Percentiles rank a stretch among this genome's conserved stretches.
Evolutionary conservation across 2,797 vertebrate species (phyloP).

Genomic region (Choloepus didactylus): DNA sequence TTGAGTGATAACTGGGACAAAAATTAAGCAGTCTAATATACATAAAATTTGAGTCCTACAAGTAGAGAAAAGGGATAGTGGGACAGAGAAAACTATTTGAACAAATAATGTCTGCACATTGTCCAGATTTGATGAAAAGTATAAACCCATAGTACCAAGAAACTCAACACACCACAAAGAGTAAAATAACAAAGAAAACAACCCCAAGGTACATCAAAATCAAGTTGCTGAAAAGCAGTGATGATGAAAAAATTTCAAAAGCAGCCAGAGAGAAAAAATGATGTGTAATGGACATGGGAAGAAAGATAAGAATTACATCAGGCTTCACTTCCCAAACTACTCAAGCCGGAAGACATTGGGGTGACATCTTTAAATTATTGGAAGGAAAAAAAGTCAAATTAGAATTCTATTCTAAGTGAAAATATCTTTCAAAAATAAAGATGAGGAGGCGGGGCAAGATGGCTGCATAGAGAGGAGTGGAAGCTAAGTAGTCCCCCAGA

Average conservation of each 20-base stretch:
- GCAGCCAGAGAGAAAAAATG: neutral
- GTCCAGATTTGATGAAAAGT: neutral
- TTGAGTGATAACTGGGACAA: neutral
- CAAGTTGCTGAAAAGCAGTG: neutral
- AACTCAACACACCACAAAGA: neutral
- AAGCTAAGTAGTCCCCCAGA: no score
- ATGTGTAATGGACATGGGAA: neutral
- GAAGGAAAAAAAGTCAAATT: neutral
- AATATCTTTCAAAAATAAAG: neutral
- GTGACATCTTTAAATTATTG: neutral
- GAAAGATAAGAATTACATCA: neutral
- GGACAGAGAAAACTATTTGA: no score
- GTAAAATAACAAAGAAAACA: neutral
- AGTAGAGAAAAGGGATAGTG: neutral
- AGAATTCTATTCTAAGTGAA: neutral
- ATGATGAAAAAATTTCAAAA: neutral
- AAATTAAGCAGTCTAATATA: neutral
- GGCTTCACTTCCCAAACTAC: neutral
- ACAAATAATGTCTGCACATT: neutral
- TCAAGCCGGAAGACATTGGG: neutral
- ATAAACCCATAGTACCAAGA: neutral
- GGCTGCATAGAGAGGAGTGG: no score
- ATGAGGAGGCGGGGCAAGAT: no score
- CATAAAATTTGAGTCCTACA: neutral
- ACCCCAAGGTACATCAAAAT: neutral